Evolutionary conservation across 1,140 invertebrate species (phyloP), one percentile per base, ranked within the genome.

Genomic region (Bombus consobrinus): DNA sequence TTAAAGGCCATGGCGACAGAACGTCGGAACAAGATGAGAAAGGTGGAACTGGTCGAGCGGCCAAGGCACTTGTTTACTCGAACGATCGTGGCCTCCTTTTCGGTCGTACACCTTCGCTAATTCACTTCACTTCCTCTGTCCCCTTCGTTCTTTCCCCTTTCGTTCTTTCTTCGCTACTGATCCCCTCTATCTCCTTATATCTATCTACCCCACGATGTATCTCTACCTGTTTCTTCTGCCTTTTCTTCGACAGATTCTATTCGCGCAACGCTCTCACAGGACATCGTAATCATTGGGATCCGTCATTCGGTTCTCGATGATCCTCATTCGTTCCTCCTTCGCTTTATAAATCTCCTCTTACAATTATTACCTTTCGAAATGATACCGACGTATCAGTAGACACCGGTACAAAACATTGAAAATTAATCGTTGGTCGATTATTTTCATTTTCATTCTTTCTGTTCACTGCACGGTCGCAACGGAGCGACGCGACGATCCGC

Each of bases 51-150:
- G 86, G 88, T 74, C 83, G 81, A 83, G 88, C 82, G 87, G 87
- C 85, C 90, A 93, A 90, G 89, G 89, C 91, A 91, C 92, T 92
- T 92, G 91, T 93, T 91, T 93, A 91, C 90, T 91, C 91, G 87
- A 87, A 91, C 89, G 91, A 91, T 93, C 89, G 88, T 93, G 92
- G 91, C 90, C 92, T 90, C 91, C 87, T 92, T 93, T 92, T 93
- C 92, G 92, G 92, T 93, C 92, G 91, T 93, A 92, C 91, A 93
- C 92, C 92, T 93, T 93, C 91, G 89, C 92, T 93, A 93, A 93
- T 92, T 93, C 92, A 90, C 92, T 92, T 91, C 73, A 83, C 91
- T 93, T 93, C 92, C 90, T 92, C 90, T 78, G 85, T 80, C 87
- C 81, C 83, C 86, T 80, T 85, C 81, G 86, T 83, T 75, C 64